phyloP scores from a whole-genome alignment of 2,113 vertebrate genomes.

The Oreotrochilus melanogaster region DNA sequence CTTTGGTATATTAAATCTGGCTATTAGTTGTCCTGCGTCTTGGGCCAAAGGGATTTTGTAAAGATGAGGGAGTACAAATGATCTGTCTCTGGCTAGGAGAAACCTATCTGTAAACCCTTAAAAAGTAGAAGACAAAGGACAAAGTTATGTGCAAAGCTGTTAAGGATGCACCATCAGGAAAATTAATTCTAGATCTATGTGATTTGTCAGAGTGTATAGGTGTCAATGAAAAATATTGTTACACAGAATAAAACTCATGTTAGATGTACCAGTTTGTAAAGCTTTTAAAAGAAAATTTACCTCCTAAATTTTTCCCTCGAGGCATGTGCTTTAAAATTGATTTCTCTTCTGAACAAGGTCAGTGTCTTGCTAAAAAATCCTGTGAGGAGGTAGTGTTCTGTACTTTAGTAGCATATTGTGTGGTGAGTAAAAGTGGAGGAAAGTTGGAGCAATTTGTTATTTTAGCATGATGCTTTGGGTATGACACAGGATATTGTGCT shows the following conservation, averaged over 20 bases:
- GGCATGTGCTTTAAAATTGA: slow-evolving; percentile 32
- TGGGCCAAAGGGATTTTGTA: neutral
- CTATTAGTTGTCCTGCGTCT: neutral
- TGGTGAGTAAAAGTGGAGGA: slow-evolving; percentile 39
- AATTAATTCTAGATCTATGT: neutral
- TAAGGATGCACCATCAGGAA: neutral
- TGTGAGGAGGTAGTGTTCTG: neutral
- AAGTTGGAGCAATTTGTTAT: slow-evolving; percentile 49
- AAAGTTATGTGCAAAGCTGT: neutral
- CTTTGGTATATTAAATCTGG: neutral
- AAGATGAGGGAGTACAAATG: neutral
- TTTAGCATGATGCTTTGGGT: slow-evolving; percentile 25
- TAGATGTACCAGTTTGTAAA: neutral
- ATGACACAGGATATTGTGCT: slow-evolving; percentile 9
- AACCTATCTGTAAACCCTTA: neutral
- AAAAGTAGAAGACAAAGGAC: neutral
- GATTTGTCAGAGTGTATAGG: neutral
- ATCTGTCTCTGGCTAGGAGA: neutral
- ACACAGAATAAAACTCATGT: neutral
- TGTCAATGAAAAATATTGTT: neutral
- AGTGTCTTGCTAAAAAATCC: slow-evolving; percentile 14
- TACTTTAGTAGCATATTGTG: slow-evolving; percentile 9
- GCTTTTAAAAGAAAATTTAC: slow-evolving; percentile 26
- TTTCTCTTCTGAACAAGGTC: slow-evolving; percentile 9
- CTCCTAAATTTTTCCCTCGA: slow-evolving; percentile 9